Evolutionary conservation across 2,113 vertebrate species (phyloP).

Genomic region (Rhadina sibilatrix): DNA sequence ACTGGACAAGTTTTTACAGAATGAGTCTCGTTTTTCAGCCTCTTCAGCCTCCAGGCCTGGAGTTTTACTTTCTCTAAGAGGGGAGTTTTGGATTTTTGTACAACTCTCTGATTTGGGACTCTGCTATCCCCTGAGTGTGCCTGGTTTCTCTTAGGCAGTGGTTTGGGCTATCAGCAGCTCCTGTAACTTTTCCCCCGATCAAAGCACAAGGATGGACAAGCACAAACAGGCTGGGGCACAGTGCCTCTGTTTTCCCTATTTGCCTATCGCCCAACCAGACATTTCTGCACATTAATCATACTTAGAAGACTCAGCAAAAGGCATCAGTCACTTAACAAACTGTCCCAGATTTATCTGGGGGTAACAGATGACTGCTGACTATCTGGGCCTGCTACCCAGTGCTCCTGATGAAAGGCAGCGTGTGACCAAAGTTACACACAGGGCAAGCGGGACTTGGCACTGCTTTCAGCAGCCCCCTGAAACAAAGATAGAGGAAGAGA

Average conservation of each 20-base stretch:
- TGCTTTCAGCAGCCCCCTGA: neutral
- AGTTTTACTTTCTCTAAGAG: neutral
- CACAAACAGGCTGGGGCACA: neutral
- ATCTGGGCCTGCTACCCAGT: neutral
- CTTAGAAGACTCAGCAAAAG: constrained; percentile 25
- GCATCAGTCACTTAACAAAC: constrained; percentile 47
- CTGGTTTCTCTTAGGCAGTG: neutral
- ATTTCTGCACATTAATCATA: constrained; percentile 26
- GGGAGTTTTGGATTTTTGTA: accelerated
- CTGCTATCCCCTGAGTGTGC: neutral
- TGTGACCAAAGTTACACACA: neutral
- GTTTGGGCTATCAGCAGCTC: neutral
- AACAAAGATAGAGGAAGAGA: neutral
- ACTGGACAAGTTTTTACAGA: neutral
- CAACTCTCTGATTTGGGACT: neutral
- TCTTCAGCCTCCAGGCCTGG: neutral
- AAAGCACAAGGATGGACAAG: neutral
- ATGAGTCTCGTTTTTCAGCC: neutral
- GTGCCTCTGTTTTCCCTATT: neutral
- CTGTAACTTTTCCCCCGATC: neutral
- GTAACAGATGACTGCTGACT: neutral
- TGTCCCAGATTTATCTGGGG: constrained; percentile 30
- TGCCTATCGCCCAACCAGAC: neutral
- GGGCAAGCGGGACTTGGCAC: neutral
- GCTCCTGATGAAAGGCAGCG: constrained; percentile 32